A percentile compares a stretch with the other conserved stretches of the same genome.
Conservation (phyloP, 2,113 vertebrate species). For the Hippocampus barbouri region DNA sequence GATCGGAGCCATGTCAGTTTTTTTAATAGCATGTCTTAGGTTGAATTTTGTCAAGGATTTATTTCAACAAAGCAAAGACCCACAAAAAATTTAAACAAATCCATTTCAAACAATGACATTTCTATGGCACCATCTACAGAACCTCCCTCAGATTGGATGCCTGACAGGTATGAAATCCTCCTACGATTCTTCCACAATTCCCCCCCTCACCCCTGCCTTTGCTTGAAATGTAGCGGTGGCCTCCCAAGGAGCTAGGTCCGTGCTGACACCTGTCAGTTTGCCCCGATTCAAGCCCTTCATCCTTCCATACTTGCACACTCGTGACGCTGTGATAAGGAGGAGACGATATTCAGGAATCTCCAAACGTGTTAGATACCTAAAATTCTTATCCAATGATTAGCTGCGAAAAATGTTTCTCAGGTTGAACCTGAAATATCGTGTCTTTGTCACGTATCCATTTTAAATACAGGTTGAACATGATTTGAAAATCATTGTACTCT, state of each 20-base stretch:
- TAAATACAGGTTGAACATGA: no score
- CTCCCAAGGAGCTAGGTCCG: constrained; percentile 52
- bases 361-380: no score
- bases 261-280: constrained; percentile 58
- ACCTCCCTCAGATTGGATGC: constrained; percentile 48
- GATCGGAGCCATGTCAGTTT: no score
- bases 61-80: constrained; percentile 18
- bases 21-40: no score
- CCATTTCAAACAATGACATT: constrained; percentile 51
- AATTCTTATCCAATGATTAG: no score
- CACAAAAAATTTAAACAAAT: constrained; percentile 26
- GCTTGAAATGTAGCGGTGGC: constrained; percentile 57
- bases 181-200: constrained; percentile 32
- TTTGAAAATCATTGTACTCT: no score
- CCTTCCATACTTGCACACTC: constrained; percentile 15
- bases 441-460: no score
- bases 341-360: constrained; percentile 5
- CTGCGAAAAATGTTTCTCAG: no score
- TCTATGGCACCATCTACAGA: constrained; percentile 42
- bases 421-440: no score
- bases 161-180: constrained; percentile 54
- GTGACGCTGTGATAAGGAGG: constrained; percentile 4
- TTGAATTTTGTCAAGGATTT: no score
- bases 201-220: constrained; percentile 36
- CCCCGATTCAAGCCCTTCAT: constrained; percentile 38